Percentiles rank a stretch among this genome's conserved stretches.
These are phyloP conservation scores for Dioctria linearis DNA, from an alignment of 2,888 invertebrate species.

Conservation along the genomic window DNA sequence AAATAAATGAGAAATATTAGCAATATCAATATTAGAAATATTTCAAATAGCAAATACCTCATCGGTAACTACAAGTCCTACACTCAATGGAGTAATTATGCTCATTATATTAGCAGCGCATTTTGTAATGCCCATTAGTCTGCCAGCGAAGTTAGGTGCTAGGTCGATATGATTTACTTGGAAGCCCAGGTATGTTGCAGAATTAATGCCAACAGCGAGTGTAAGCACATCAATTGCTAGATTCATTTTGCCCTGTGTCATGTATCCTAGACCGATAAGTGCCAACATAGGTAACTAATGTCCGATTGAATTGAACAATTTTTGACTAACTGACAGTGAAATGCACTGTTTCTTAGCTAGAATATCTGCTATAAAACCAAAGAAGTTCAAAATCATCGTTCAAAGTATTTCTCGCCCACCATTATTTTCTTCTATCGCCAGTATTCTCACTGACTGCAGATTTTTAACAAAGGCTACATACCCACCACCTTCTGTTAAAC, in stretches of 20 bases:
- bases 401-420: too few species aligned
- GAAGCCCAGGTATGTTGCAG: conserved; percentile 83
- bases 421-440: conserved; percentile 90
- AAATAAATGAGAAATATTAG: conserved; percentile 58
- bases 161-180: conserved; percentile 89
- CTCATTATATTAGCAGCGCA: conserved; percentile 84
- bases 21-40: background rate
- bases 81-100: conserved; percentile 83
- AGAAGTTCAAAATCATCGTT: too few species aligned
- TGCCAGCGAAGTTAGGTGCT: conserved; percentile 87
- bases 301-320: conserved; percentile 75
- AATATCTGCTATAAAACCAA: conserved; percentile 78
- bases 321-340: conserved; percentile 68
- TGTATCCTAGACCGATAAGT: conserved; percentile 76
- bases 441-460: conserved; percentile 94
- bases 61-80: conserved; percentile 79
- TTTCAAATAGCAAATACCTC: conserved; percentile 72
- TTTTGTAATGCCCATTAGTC: conserved; percentile 89
- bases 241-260: conserved; percentile 66
- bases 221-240: conserved; percentile 79
- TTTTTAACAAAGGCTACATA: too few species aligned
- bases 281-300: conserved; percentile 80
- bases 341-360: conserved; percentile 66
- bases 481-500: conserved; percentile 95
- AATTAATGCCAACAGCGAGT: conserved; percentile 82